Evolutionary conservation across 1,140 invertebrate genomes (phyloP).

Genomic region (Druon quercuslanigerum): DNA sequence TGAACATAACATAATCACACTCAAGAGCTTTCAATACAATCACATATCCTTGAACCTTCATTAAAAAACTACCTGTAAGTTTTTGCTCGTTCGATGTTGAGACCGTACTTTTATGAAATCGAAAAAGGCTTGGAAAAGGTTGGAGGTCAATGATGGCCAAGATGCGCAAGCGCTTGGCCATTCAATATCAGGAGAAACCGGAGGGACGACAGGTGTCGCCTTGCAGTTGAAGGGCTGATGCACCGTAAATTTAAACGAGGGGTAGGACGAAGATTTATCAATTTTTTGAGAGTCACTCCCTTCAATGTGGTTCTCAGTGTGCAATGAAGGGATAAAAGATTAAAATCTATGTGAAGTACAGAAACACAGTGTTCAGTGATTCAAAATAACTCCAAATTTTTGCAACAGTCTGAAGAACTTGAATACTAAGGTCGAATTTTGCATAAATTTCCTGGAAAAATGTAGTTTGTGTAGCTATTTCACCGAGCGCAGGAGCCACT

Average conservation of each 20-base stretch:
- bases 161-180: slow-evolving; percentile 49
- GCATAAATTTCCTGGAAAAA: background rate
- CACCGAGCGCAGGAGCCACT: no score
- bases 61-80: background rate
- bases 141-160: slow-evolving; percentile 38
- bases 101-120: background rate
- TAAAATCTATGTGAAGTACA: slow-evolving; percentile 38
- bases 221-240: slow-evolving; percentile 47
- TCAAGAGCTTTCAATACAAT: background rate
- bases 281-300: background rate
- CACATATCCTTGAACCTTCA: slow-evolving; percentile 15
- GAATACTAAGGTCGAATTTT: no score
- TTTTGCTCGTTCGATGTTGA: background rate
- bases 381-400: slow-evolving; percentile 37
- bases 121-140: slow-evolving; percentile 32
- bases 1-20: background rate
- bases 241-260: slow-evolving; percentile 42
- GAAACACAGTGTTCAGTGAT: slow-evolving; percentile 42
- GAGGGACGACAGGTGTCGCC: slow-evolving; percentile 54
- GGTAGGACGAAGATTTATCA: slow-evolving; percentile 21
- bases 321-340: slow-evolving; percentile 37
- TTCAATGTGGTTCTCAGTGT: slow-evolving; percentile 16
- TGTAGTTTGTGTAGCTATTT: background rate
- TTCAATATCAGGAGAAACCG: slow-evolving; percentile 54
- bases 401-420: slow-evolving; percentile 29